phyloP scores from a whole-genome alignment of 2,113 vertebrate species.

The Eulacestoma nigropectus region DNA sequence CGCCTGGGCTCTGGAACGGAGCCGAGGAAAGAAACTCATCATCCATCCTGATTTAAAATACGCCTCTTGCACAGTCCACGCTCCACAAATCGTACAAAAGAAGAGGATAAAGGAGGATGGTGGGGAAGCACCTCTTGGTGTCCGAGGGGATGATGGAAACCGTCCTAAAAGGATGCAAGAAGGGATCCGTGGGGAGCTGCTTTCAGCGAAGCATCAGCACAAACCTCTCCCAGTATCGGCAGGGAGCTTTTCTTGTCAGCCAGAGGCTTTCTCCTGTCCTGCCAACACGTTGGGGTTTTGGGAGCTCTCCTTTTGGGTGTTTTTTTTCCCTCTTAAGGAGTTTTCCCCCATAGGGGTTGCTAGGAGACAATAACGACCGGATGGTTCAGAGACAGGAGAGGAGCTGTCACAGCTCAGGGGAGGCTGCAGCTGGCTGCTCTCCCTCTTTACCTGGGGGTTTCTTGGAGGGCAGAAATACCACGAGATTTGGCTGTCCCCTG shows the following conservation, averaged over 20 bases:
- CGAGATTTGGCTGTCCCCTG: no score
- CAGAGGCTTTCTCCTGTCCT: background rate
- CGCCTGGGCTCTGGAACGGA: background rate
- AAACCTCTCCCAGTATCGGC: background rate
- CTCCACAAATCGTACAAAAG: background rate
- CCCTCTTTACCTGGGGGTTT: no score
- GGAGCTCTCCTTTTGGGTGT: background rate
- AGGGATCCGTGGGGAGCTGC: background rate
- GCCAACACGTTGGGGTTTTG: background rate
- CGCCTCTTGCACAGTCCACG: background rate
- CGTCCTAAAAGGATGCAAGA: background rate
- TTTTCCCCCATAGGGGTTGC: background rate
- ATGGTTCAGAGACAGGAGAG: no score
- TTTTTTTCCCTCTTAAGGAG: background rate
- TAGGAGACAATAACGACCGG: no score
- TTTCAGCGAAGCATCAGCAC: background rate
- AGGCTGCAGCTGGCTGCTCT: no score
- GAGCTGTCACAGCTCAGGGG: no score
- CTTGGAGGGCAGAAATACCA: no score
- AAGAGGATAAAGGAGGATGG: background rate
- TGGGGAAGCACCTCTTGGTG: background rate
- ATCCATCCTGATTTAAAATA: background rate
- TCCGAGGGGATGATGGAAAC: background rate
- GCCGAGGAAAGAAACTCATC: rapidly evolving
- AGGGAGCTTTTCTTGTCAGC: background rate